Conservation (phyloP, 2,888 invertebrate species). For the Eupithecia vulgata region DNA sequence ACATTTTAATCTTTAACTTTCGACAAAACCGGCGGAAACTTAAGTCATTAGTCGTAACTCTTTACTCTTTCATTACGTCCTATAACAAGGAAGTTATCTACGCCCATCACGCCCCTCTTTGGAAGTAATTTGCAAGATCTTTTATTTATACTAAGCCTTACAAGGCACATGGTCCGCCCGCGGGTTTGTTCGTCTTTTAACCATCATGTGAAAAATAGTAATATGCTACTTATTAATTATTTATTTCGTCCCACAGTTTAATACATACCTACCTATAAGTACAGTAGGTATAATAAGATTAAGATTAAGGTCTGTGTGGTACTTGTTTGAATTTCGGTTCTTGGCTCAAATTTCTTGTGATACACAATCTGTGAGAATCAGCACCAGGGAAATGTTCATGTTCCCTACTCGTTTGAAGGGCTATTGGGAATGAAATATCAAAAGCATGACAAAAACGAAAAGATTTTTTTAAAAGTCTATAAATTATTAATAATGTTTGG, state of each 20-base stretch:
- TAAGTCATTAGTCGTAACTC: constrained; percentile 11
- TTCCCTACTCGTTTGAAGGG: not conserved
- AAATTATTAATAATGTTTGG: no score
- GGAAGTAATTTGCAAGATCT: constrained; percentile 4
- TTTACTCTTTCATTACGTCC: constrained; percentile 10
- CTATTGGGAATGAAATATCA: not conserved
- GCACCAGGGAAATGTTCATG: not conserved
- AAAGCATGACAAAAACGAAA: not conserved
- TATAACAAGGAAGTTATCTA: constrained; percentile 4
- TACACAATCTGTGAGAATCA: not conserved
- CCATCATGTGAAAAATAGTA: not conserved
- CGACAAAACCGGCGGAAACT: not conserved
- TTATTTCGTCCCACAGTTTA: no score
- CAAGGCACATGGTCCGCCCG: not conserved
- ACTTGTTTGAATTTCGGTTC: not conserved
- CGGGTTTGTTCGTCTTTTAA: not conserved
- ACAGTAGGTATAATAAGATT: no score
- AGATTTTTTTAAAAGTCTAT: no score
- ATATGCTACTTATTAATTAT: no score
- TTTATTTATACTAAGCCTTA: not conserved
- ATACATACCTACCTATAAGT: no score
- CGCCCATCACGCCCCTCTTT: constrained; percentile 4
- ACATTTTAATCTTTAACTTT: not conserved
- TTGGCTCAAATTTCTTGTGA: not conserved
- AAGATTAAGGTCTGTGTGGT: not conserved